Evolutionary conservation across 2,797 vertebrate genomes (phyloP), one percentile per base, ranked within the genome.

Genomic region (Dicrostonyx torquatus): DNA sequence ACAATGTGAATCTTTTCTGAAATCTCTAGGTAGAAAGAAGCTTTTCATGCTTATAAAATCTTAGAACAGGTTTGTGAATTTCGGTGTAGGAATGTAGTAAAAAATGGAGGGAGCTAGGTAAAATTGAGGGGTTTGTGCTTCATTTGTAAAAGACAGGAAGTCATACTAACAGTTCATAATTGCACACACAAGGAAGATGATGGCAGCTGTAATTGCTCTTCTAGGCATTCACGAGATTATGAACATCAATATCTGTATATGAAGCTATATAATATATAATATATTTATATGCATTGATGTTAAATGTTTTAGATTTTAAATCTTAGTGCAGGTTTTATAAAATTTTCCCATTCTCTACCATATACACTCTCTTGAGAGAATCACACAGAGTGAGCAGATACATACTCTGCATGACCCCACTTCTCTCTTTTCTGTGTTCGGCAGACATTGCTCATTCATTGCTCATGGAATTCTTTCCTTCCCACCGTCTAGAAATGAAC

Each of bases 11-110:
- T 48, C 5, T 60, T 50, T 86, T 10, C 26, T 53, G 37, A 79
- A 93, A 93, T 37, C 12, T 77, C 60, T 37, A 93, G 55, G 5
- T 8, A 95, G 31, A 12, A 13, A 75, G 50, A 97, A 94, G 58
- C 50, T 17, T 17, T 37, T 45, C 31, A n/a, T 58, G 18, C 82
- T 37, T 73, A 43, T 8, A 75, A 70, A 93, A 79, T 53, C 40
- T 84, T 66, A 70, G 76, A 87, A 26, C 22, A 48, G 80, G 15
- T 58, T 48, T 87, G 34, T 58, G 40, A 87, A 78, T 18, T 40
- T 77, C 40, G 66, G 5, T 40, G 6, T 14, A 45, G n/a, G 34
- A 34, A 76, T 37, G 10, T n/a, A 90, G 5, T 50, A 72, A 29
- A 18, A 24, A 91, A 4, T 24, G 11, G 12, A 80, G 31, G 31